Base-by-base conservation (phyloP, 2,888 invertebrate species). In the Mantis religiosa region DNA sequence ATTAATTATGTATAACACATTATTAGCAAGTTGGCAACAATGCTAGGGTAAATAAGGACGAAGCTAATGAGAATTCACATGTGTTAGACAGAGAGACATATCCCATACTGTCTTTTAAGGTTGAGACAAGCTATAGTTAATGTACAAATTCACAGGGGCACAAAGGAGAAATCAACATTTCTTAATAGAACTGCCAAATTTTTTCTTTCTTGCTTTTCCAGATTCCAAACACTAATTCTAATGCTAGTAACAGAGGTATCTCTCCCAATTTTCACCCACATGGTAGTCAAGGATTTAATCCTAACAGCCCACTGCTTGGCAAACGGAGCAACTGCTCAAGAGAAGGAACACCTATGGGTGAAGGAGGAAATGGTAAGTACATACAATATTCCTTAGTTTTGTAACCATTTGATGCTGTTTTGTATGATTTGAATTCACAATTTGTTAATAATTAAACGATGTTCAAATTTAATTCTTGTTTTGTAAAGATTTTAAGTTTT, bases 311-410 rank as follows among this genome's bases (percentile, higher is more conserved):
- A 34, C 81, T 90, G 82, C 85, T 90, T 34, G 86, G 88, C 25
- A 90, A 90, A 47, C 88, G 90, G n/a, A 89, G 89, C 83, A 89
- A 88, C 28, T 89, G 88, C 41, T 90, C 90, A 25, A 47, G 89
- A 85, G 90, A 90, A 82, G 90, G 89, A 28, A 89, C 90, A 20
- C 90, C 90, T 14, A 14, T 88, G 34, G 87, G 90, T 6, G 89
- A 89, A n/a, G 81, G 28, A 28, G 82, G 30, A 30, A 82, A 87
- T 15, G 71, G 87, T 82, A 41, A 71, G 54, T 71, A 20, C 0
- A 25, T 71, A 71, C 20, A 20, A 20, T 41, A 41, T 2, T 41
- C 41, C 12, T 41, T 41, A 41, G 41, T 12, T 41, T 9, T 12
- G 6, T 41, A 12, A 41, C 8, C 8, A 12, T 41, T 12, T 41